phyloP scores from a whole-genome alignment of 2,888 invertebrate species.

The Apoda limacodes region DNA sequence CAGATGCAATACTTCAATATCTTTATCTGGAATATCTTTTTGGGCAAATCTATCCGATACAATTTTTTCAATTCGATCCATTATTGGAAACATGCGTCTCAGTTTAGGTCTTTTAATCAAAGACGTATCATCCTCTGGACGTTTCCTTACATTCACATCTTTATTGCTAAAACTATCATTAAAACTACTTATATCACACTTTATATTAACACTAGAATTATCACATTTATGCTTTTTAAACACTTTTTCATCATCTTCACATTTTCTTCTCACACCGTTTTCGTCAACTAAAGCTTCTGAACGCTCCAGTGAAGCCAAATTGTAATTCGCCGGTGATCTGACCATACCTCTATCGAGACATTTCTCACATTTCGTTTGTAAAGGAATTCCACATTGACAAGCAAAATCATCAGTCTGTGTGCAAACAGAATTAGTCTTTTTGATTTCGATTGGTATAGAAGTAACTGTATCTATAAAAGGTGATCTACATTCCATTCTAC shows the following conservation, averaged over 20 bases:
- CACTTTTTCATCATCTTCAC: conserved; percentile 38
- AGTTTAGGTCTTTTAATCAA: conserved; percentile 55
- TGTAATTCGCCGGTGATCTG: conserved; percentile 50
- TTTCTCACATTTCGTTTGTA: conserved; percentile 34
- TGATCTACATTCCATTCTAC: conserved; percentile 46
- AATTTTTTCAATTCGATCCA: conserved; percentile 46
- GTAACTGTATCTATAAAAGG: conserved; percentile 41
- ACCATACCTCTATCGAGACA: conserved; percentile 42
- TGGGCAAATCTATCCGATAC: conserved; percentile 38
- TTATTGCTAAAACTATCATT: conserved; percentile 25
- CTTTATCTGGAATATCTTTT: conserved; percentile 7
- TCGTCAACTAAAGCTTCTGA: conserved; percentile 24
- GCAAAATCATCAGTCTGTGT: conserved; percentile 55
- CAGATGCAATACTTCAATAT: neutral
- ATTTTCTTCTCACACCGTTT: conserved; percentile 36
- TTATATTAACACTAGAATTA: conserved; percentile 42
- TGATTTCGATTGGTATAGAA: conserved; percentile 36
- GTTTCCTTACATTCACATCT: conserved; percentile 8
- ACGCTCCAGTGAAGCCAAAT: conserved; percentile 43
- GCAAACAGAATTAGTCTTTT: conserved; percentile 41
- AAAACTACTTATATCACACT: conserved; percentile 42
- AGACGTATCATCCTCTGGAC: conserved; percentile 26
- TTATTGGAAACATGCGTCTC: conserved; percentile 42
- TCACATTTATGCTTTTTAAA: conserved; percentile 64
- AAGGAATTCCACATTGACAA: conserved; percentile 42